Percentiles rank a stretch among this genome's conserved stretches.
These are phyloP conservation scores for Struthidea cinerea DNA, from an alignment of 2,113 vertebrate species.

Conservation along the genomic window DNA sequence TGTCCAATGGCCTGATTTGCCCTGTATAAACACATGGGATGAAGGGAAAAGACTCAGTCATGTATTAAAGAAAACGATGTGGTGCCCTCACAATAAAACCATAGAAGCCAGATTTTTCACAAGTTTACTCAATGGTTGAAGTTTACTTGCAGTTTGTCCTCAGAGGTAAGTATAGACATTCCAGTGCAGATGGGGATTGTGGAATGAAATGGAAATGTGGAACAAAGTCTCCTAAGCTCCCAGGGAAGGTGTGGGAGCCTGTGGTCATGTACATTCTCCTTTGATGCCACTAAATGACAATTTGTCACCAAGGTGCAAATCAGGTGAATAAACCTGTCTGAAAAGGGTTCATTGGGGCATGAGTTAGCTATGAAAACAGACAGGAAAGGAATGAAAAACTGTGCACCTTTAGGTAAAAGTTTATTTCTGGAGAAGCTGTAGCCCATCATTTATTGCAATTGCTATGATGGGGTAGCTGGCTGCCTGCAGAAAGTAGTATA, in stretches of 20 bases:
- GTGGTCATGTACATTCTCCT: not conserved
- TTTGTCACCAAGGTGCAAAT: not conserved
- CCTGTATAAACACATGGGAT: not conserved
- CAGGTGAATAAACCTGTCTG: not conserved
- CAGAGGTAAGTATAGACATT: not conserved
- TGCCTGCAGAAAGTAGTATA: not conserved
- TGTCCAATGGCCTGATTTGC: not conserved
- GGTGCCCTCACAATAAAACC: not conserved
- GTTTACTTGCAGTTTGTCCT: not conserved
- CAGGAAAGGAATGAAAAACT: not conserved
- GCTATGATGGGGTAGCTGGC: not conserved
- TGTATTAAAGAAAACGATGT: conserved; percentile 25
- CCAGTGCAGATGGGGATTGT: not conserved
- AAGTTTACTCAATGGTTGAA: not conserved
- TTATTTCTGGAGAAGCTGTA: not conserved
- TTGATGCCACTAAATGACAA: not conserved
- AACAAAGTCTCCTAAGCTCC: not conserved
- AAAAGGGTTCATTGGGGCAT: not conserved
- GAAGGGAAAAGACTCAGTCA: conserved; percentile 25
- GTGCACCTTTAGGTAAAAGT: not conserved
- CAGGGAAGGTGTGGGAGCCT: not conserved
- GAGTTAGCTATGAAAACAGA: not conserved
- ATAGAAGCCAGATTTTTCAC: not conserved
- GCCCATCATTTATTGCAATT: not conserved
- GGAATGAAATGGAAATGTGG: not conserved